Evolutionary conservation across 2,113 vertebrate species (phyloP).

Genomic region (Tiliqua scincoides): DNA sequence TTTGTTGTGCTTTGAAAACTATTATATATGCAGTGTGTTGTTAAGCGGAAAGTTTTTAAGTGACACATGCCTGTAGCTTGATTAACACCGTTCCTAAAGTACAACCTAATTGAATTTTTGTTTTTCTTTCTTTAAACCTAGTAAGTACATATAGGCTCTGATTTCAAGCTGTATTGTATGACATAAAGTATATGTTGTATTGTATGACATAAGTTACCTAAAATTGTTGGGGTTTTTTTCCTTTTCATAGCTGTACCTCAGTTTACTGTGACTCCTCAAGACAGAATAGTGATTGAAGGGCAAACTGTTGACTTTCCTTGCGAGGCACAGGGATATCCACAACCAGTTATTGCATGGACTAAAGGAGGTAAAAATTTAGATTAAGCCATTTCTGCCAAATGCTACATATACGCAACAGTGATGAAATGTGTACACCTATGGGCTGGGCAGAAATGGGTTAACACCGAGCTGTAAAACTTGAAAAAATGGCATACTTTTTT

Average conservation of each 20-base stretch:
- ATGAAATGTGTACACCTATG: neutral
- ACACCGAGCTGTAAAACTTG: neutral
- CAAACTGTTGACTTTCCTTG: constrained; percentile 94
- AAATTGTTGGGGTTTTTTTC: constrained; percentile 3
- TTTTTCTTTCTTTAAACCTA: no score
- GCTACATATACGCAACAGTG: no score
- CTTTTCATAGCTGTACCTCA: constrained; percentile 85
- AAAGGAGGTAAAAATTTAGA: constrained; percentile 83
- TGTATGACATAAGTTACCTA: neutral
- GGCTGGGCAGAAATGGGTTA: no score
- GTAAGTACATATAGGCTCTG: no score
- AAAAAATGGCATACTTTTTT: neutral
- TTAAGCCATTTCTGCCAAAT: no score
- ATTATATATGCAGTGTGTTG: no score
- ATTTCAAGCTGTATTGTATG: no score
- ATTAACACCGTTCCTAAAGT: no score
- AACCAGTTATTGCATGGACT: constrained; percentile 96
- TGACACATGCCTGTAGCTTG: no score
- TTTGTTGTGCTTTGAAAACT: no score
- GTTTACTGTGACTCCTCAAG: constrained; percentile 91
- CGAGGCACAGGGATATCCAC: constrained; percentile 90
- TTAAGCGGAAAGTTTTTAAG: no score
- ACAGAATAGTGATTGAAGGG: constrained; percentile 89
- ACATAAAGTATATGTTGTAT: neutral
- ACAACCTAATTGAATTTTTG: no score